Evolutionary conservation across 2,797 vertebrate genomes (phyloP).

Genomic region (Mormyrops boulengeri): DNA sequence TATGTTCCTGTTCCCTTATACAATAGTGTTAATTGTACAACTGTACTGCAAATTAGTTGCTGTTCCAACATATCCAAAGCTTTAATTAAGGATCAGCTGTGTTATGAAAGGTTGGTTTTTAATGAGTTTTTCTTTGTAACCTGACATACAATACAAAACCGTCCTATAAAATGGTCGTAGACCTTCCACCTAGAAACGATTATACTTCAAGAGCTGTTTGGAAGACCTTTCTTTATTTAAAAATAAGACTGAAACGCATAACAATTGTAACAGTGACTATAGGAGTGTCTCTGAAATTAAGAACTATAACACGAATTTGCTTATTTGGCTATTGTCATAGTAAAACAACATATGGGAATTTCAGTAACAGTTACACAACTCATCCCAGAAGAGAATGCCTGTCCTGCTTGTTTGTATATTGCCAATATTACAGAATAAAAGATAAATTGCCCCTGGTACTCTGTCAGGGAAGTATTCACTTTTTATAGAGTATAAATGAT

Average conservation of each 20-base stretch:
- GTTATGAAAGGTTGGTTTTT: neutral
- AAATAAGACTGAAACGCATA: neutral
- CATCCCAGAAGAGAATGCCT: neutral
- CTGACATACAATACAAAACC: neutral
- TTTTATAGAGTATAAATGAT: neutral
- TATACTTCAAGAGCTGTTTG: neutral
- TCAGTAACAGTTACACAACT: neutral
- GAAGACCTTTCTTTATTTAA: conserved; percentile 18
- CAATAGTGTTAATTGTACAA: neutral
- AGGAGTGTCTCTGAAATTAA: neutral
- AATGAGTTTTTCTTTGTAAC: neutral
- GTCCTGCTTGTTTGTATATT: neutral
- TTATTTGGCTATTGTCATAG: neutral
- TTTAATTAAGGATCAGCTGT: conserved; percentile 20
- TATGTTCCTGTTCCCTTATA: neutral
- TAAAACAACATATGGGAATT: neutral
- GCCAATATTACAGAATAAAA: neutral
- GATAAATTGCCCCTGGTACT: neutral
- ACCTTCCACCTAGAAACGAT: neutral
- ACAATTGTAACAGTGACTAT: neutral
- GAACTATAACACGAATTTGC: neutral
- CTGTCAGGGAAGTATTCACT: neutral
- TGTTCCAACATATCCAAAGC: neutral
- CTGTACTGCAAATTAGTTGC: neutral
- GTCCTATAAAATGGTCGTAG: neutral